A percentile compares a stretch with the other conserved stretches of the same genome.
These are phyloP conservation scores for Chloroceryle amazona DNA, from an alignment of 2,797 vertebrate genomes.

Conservation along the genomic window DNA sequence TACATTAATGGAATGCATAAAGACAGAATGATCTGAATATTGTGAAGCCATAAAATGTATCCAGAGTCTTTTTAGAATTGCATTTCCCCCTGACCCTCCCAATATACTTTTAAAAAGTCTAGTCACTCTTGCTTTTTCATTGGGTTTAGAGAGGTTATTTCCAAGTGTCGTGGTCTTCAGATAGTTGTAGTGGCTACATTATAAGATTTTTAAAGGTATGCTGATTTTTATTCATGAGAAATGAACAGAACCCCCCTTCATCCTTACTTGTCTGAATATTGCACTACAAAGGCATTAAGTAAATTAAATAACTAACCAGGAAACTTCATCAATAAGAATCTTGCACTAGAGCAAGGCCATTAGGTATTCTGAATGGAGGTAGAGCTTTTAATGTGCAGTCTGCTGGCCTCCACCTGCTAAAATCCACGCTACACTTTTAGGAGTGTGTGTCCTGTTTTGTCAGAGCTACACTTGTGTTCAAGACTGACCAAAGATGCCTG, in stretches of 20 bases:
- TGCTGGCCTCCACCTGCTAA: not conserved
- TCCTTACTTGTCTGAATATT: not conserved
- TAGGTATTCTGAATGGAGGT: not conserved
- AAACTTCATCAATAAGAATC: not conserved
- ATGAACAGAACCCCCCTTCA: not conserved
- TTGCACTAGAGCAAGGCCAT: not conserved
- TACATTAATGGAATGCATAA: not conserved
- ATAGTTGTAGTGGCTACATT: not conserved
- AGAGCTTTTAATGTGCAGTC: not conserved
- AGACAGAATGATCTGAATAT: not conserved
- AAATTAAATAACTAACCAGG: not conserved
- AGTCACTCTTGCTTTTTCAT: not conserved
- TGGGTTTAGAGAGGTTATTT: not conserved
- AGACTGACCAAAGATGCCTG: not conserved
- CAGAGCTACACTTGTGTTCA: not conserved
- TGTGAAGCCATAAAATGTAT: not conserved
- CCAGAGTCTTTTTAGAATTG: not conserved
- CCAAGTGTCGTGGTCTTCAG: not conserved
- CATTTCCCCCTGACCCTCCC: rapidly evolving
- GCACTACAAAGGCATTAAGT: not conserved
- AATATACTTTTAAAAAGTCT: not conserved
- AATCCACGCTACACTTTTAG: rapidly evolving
- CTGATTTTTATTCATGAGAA: not conserved
- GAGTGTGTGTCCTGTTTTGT: not conserved
- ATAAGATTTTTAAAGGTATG: not conserved